These are phyloP conservation scores for Chiropotes sagulatus DNA, from an alignment of 2,797 vertebrate species.

Conservation along the genomic window DNA sequence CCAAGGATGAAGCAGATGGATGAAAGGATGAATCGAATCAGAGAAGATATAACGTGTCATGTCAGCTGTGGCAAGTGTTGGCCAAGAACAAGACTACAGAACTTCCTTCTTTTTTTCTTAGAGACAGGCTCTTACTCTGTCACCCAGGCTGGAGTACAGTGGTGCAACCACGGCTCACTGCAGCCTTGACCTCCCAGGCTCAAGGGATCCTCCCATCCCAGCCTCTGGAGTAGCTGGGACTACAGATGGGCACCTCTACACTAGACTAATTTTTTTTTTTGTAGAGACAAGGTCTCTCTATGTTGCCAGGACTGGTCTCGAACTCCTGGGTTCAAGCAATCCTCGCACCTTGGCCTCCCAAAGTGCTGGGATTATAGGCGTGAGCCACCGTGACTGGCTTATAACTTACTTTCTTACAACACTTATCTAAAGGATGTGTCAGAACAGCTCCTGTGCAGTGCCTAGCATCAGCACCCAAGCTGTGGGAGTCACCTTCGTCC, in stretches of 20 bases:
- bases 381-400: neutral
- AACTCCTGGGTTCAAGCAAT: neutral
- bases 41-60: neutral
- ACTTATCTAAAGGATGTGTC: neutral
- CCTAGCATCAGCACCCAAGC: neutral
- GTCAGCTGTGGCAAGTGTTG: neutral
- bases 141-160: neutral
- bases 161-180: neutral
- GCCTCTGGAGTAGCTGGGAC: neutral
- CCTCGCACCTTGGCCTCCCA: accelerated
- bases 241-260: no score
- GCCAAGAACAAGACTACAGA: neutral
- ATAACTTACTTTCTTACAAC: neutral
- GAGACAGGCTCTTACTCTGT: neutral
- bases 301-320: neutral
- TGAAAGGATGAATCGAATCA: neutral
- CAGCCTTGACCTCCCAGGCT: neutral
- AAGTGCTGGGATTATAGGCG: neutral
- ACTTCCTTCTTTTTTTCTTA: neutral
- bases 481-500: neutral
- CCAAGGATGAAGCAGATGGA: neutral
- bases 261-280: neutral
- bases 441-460: neutral
- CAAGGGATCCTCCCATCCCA: neutral
- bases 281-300: neutral